These are phyloP conservation scores for Acrossocheilus wenchowensis DNA, from an alignment of 2,797 vertebrate species.

Conservation along the genomic window DNA sequence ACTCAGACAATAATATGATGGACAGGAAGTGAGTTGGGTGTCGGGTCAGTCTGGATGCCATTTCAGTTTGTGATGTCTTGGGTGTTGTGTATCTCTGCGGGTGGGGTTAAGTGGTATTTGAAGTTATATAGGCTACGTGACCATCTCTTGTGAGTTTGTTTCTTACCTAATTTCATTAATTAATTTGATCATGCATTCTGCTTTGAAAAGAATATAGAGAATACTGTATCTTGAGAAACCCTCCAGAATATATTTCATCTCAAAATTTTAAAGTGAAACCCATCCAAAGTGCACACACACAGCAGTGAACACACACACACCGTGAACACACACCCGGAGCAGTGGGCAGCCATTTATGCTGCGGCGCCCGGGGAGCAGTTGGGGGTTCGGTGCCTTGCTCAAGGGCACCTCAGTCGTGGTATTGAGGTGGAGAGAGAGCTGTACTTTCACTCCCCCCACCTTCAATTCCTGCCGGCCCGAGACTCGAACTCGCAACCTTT, in stretches of 20 bases:
- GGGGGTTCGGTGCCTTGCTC: no score
- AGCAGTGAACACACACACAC: no score
- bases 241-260: not conserved
- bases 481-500: no score
- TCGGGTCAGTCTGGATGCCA: not conserved
- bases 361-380: no score
- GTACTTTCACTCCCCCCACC: no score
- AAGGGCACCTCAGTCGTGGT: no score
- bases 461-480: no score
- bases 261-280: not conserved
- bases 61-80: not conserved
- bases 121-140: not conserved
- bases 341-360: no score
- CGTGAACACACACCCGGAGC: no score
- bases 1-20: constrained; percentile 34
- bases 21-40: not conserved
- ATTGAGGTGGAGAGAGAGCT: no score
- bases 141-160: not conserved
- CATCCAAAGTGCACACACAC: no score
- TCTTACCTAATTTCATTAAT: not conserved
- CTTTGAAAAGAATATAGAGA: not conserved
- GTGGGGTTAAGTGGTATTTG: not conserved
- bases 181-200: not conserved
- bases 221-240: not conserved
- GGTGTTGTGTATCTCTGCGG: not conserved